Evolutionary conservation across 2,888 invertebrate species (phyloP).

Genomic region (Drosophila mayaguana): DNA sequence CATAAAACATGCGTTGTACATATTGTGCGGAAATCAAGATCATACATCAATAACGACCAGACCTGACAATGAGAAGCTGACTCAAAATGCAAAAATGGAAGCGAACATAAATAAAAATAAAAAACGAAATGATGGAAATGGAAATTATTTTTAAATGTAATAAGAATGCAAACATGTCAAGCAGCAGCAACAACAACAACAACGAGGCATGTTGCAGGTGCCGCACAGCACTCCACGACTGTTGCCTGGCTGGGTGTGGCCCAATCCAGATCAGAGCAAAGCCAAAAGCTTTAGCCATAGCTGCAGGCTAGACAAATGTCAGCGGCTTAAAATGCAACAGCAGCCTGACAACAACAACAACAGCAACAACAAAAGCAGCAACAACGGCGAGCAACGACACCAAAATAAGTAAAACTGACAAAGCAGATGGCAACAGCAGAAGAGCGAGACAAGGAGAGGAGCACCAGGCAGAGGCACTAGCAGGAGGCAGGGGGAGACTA

Average conservation of each 20-base stretch:
- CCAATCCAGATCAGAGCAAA: constrained; percentile 55
- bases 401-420: constrained; percentile 47
- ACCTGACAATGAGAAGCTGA: constrained; percentile 65
- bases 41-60: constrained; percentile 77
- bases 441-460: not conserved
- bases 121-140: constrained; percentile 15
- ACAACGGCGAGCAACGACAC: constrained; percentile 26
- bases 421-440: constrained; percentile 30
- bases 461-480: not conserved
- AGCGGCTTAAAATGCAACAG: constrained; percentile 57
- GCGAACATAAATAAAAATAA: constrained; percentile 10
- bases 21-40: constrained; percentile 69
- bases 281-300: constrained; percentile 14
- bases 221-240: constrained; percentile 4
- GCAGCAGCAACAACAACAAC: constrained; percentile 2
- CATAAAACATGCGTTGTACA: constrained; percentile 46
- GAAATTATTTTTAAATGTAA: constrained; percentile 56
- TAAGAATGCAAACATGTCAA: constrained; percentile 61
- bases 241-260: constrained; percentile 45
- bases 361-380: constrained; percentile 6
- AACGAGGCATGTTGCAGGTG: constrained; percentile 45
- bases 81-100: constrained; percentile 58
- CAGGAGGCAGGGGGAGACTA: no score
- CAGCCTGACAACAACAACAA: constrained; percentile 30
- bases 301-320: constrained; percentile 59